Base-by-base conservation (phyloP, 2,113 vertebrate species). In the Cephalopholis sonnerati region DNA sequence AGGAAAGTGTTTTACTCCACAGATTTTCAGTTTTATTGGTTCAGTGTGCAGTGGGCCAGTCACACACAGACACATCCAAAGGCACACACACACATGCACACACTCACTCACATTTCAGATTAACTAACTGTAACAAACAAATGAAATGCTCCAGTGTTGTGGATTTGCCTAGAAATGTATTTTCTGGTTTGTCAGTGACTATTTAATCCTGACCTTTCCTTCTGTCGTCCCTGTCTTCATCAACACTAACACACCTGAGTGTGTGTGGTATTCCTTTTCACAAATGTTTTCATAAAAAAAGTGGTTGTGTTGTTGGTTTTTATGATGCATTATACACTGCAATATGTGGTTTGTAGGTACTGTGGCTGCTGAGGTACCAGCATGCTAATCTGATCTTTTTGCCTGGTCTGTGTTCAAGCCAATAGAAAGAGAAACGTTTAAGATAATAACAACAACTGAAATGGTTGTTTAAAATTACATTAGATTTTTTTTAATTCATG, bases 1-100 rank as follows among this genome's bases (percentile, higher is more conserved):
- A 89, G 64, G 73, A 90, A 90, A 94, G 92, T 96, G 96, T 95
- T 96, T 96, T 94, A 96, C 96, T 95, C 94, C 91, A 95, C 87
- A 87, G 87, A 93, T 89, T 92, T 93, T 90, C 79, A 72, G 41
- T 96, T 96, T 96, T 96, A 96, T 94, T 96, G 95, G 92, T 96
- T 97, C 91, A 93, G 94, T 89, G 89, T 93, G 94, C 93, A 95
- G 95, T 90, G 41, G 55, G 39, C 48, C n/a, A 50, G 53, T 77
- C 73, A 51, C 70, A 78, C 48, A 51, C 48, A 25, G 10, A 63
- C 29, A 63, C 29, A 22, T 29, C 7, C 41, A 25, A n/a, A 25
- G 1, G 1, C 39, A 24, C 67, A 65, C 51, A 24, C 53, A 48
- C 29, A 59, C 16, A 57, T 22, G 15, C 54, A 25, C 55, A 25